These are phyloP conservation scores for Ancistrus triradiatus DNA, from an alignment of 2,113 vertebrate genomes.

Conservation along the genomic window DNA sequence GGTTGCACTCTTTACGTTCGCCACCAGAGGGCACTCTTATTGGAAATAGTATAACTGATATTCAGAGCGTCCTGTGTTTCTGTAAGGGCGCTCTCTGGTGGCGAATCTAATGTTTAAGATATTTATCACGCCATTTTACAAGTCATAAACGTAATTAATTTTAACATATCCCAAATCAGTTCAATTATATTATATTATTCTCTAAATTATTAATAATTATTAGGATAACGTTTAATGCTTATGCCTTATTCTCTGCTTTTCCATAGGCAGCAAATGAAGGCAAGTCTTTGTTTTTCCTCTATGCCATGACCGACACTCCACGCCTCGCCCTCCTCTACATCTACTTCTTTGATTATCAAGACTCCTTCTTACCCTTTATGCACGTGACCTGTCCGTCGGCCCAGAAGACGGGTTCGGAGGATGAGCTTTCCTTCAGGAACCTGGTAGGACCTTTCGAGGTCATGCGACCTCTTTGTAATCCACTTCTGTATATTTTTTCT, in stretches of 20 bases:
- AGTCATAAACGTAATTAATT: too few relatives aligned
- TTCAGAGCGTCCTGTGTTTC: too few relatives aligned
- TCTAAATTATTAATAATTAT: too few relatives aligned
- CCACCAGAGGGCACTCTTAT: too few relatives aligned
- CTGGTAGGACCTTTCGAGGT: constrained; percentile 48
- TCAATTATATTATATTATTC: too few relatives aligned
- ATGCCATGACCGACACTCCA: constrained; percentile 13
- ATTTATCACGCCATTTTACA: too few relatives aligned
- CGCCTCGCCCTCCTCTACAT: constrained; percentile 25
- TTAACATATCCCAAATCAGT: too few relatives aligned
- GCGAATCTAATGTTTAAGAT: too few relatives aligned
- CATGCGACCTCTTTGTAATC: background rate
- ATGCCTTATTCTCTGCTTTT: background rate
- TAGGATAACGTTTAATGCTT: background rate
- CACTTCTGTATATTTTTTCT: background rate
- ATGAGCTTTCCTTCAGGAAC: background rate
- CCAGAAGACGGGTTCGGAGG: background rate
- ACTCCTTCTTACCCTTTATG: constrained; percentile 28
- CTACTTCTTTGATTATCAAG: constrained; percentile 32
- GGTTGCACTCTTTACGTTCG: too few relatives aligned
- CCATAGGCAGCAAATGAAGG: constrained; percentile 21
- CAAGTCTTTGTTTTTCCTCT: constrained; percentile 12
- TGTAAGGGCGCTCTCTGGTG: too few relatives aligned
- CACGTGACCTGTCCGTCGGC: constrained; percentile 19
- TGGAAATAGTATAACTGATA: too few relatives aligned